Percentiles rank a stretch among this genome's conserved stretches.
phyloP scores from a whole-genome alignment of 2,797 vertebrate genomes.

The Alectoris magna region DNA sequence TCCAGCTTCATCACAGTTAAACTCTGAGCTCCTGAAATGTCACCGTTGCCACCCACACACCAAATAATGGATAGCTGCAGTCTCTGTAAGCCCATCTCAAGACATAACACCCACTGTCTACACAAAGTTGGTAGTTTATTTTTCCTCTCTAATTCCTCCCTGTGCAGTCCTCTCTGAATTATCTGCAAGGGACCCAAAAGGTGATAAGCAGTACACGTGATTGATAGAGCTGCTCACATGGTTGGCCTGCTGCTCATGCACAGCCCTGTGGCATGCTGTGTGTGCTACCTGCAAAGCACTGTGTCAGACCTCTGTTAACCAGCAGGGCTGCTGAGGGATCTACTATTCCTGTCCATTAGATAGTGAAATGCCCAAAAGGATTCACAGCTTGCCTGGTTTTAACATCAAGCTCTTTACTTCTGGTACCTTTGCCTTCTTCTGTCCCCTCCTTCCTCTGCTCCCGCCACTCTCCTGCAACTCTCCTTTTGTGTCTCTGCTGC shows the following conservation, averaged over 20 bases:
- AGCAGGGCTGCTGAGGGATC: background rate
- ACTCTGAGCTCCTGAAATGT: constrained; percentile 42
- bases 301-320: background rate
- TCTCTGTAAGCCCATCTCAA: background rate
- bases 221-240: accelerated
- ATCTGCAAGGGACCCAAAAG: background rate
- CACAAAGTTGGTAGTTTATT: background rate
- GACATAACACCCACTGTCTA: background rate
- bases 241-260: background rate
- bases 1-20: constrained; percentile 20
- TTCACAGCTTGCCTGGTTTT: background rate
- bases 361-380: background rate
- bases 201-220: accelerated
- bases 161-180: background rate
- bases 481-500: background rate
- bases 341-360: background rate
- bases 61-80: constrained; percentile 6
- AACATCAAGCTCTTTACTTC: background rate
- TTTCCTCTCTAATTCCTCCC: background rate
- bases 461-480: background rate
- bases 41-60: constrained; percentile 6
- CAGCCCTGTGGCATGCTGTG: accelerated
- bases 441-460: background rate
- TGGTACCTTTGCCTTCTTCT: background rate
- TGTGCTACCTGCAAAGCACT: background rate